Percentiles rank a stretch among this genome's conserved stretches.
phyloP scores from a whole-genome alignment of 2,888 invertebrate species.

The Drosophila subquinaria region DNA sequence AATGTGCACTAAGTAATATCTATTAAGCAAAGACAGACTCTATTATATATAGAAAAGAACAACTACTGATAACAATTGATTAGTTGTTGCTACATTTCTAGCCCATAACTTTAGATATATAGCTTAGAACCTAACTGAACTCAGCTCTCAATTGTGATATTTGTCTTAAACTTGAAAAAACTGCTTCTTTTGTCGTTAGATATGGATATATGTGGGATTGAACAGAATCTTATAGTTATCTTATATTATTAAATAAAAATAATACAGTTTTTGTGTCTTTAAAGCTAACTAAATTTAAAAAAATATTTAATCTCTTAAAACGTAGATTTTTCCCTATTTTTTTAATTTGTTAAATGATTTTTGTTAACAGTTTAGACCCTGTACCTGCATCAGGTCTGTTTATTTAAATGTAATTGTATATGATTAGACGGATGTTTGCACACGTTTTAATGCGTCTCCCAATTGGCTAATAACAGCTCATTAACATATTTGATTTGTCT shows the following conservation, averaged over 20 bases:
- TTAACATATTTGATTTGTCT: constrained; percentile 27
- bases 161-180: neutral
- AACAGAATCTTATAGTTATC: neutral
- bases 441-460: constrained; percentile 1
- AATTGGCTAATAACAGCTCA: constrained; percentile 3
- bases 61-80: constrained; percentile 6
- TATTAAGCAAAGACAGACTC: neutral
- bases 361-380: too few species aligned
- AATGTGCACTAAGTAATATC: neutral
- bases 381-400: neutral
- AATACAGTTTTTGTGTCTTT: too few species aligned
- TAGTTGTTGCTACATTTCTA: neutral
- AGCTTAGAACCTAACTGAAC: neutral
- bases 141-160: neutral
- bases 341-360: too few species aligned
- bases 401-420: constrained; percentile 14
- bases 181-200: neutral
- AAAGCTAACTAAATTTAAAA: too few species aligned
- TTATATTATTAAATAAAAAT: neutral
- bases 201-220: neutral
- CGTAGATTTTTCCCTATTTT: too few species aligned
- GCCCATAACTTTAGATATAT: too few species aligned
- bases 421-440: constrained; percentile 8
- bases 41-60: too few species aligned
- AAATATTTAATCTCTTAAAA: too few species aligned